Evolutionary conservation across 2,113 vertebrate genomes (phyloP), one percentile per base, ranked within the genome.

Genomic region (Halichoeres trimaculatus): DNA sequence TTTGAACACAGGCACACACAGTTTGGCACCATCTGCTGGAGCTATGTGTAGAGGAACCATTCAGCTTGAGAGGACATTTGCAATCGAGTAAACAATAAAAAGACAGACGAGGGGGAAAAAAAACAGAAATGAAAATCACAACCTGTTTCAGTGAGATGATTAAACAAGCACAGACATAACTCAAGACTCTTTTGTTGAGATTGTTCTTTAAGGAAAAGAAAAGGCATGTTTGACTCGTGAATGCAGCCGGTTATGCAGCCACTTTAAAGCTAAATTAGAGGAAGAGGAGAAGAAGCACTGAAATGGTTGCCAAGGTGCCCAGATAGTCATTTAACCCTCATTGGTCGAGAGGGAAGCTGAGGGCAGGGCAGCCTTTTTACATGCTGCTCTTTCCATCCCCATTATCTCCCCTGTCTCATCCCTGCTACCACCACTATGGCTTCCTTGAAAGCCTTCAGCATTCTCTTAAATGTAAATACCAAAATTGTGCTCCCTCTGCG

Each of bases 231-330:
- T 70, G 57, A 74, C 19, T 64, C 60, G 72, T 73, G 73, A 78
- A 68, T 50, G 65, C 74, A 75, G 70, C 54, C 56, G 35, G 63
- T 76, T 78, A 30, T 30, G 30, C 80, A 77, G 59, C 43, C 70
- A 4, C 56, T 77, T 85, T 77, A 72, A 69, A 73, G 62, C 45
- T 9, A 35, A 81, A 79, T 77, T 76, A 86, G 60, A 78, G 69
- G 76, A 50, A 58, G 53, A 59, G 66, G 76, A 70, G 75, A 81
- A 75, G 74, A 24, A 67, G 70, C 67, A 76, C 72, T 85, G 88
- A 82, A 79, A 88, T 87, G 86, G 91, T 91, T 91, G 86, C 90
- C 90, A 90, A 84, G 90, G 90, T 86, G 85, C 78, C 80, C 83
- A 79, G 85, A 86, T 83, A 85, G 86, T 89, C 81, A 86, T 90